Evolutionary conservation across 2,888 invertebrate genomes (phyloP).

Genomic region (Venusia cambrica): DNA sequence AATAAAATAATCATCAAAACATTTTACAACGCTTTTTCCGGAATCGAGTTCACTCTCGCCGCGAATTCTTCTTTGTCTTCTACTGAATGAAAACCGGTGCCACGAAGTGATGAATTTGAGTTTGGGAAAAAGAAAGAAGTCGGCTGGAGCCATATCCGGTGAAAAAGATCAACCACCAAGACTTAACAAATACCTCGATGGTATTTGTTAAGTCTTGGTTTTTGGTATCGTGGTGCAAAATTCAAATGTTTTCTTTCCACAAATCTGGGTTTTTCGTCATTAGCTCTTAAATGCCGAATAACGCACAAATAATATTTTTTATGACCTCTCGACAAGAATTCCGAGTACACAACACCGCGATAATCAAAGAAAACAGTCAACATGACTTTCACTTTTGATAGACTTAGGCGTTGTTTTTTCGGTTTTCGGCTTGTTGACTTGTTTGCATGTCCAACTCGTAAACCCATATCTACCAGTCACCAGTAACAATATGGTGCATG

Average conservation of each 20-base stretch:
- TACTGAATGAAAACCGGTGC: no score
- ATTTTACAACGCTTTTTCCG: no score
- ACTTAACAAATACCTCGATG: no score
- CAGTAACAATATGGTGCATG: slow-evolving; percentile 28
- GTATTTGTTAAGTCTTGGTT: no score
- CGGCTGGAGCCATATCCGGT: slow-evolving; percentile 5
- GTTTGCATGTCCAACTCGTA: slow-evolving; percentile 19
- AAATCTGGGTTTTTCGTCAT: slow-evolving; percentile 14
- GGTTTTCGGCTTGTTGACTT: slow-evolving; percentile 20
- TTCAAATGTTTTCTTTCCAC: slow-evolving; percentile 12
- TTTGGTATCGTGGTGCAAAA: slow-evolving; percentile 11
- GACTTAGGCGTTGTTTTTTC: slow-evolving; percentile 22
- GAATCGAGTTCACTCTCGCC: no score
- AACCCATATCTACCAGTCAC: slow-evolving; percentile 25
- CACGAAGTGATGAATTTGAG: no score
- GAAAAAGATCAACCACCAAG: no score
- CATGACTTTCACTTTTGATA: slow-evolving; percentile 22
- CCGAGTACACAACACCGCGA: slow-evolving; percentile 17
- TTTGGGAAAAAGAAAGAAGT: slow-evolving; percentile 2
- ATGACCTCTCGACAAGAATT: slow-evolving; percentile 11
- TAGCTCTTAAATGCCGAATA: slow-evolving; percentile 14
- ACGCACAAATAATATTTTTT: slow-evolving; percentile 9
- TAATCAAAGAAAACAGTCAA: slow-evolving; percentile 20
- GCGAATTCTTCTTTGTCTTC: no score
- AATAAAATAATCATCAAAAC: no score